Evolutionary conservation across 2,797 vertebrate genomes (phyloP), one percentile per base, ranked within the genome.

Genomic region (Intellagama lesueurii): DNA sequence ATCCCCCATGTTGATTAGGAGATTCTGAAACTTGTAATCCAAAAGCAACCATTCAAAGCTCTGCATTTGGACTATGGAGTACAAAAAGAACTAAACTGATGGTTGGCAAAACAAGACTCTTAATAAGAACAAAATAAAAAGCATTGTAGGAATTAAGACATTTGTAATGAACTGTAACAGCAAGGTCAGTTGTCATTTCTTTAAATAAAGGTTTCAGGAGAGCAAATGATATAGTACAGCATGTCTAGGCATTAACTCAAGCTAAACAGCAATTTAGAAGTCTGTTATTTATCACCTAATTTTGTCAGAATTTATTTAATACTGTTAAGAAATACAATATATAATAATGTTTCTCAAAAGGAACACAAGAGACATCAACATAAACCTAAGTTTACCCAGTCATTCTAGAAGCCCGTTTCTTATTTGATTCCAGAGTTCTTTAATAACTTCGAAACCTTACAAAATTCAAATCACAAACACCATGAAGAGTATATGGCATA

Each of bases 151-250:
- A 69, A 77, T 69, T n/a, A 84, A 32, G 77, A 56, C 83, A 76
- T 90, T 52, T 81, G 56, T 32, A 8, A 28, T 82, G 22, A 88
- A 92, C 81, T 9, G 60, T 26, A 94, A 44, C 24, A 86, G 90
- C 91, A 92, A 76, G 47, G 35, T 73, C 90, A 92, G 92, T 93
- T 87, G 91, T 77, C 0, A 69, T 90, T 90, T 92, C 24, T 52
- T 88, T 91, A 92, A 91, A 7, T 86, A 92, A 93, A 91, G 11
- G 30, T 30, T 93, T 89, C 86, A 90, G 28, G 35, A 92, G 11
- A 94, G 93, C 30, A 92, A 90, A 92, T 84, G 12, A 91, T 49
- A 91, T 1, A 11, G 60, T 86, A 88, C 40, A 94, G 88, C 0
- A 0, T 83, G 78, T 85, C 85, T 86, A 66, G 26, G 87, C 24